phyloP scores from a whole-genome alignment of 2,888 invertebrate species.

The Lypha dubia region DNA sequence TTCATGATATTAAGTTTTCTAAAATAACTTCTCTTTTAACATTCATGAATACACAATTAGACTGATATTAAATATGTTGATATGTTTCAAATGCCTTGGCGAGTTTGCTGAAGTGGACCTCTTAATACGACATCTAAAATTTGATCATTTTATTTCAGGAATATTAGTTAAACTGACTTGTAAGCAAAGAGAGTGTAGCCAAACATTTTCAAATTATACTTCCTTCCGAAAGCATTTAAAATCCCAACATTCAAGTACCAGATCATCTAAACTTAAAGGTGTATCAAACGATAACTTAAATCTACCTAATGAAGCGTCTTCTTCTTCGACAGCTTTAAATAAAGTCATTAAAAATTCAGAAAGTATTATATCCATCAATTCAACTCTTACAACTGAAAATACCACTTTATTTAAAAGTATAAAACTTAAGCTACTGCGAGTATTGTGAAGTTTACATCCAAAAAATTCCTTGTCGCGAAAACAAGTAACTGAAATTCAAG shows the following conservation, averaged over 20 bases:
- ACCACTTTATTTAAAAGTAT: constrained; percentile 22
- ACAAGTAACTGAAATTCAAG: constrained; percentile 43
- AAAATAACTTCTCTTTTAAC: constrained; percentile 48
- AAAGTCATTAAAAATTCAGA: not conserved
- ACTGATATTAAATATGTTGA: constrained; percentile 37
- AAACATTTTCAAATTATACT: constrained; percentile 61
- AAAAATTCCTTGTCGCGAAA: constrained; percentile 48
- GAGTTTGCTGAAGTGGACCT: constrained; percentile 28
- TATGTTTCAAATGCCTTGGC: constrained; percentile 56
- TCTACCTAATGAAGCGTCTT: not conserved
- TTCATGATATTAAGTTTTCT: constrained; percentile 47
- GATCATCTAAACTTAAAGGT: not conserved
- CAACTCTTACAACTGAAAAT: not conserved
- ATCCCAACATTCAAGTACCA: constrained; percentile 24
- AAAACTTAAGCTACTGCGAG: not conserved
- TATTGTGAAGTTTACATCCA: not conserved
- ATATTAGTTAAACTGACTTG: constrained; percentile 52
- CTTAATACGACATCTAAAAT: constrained; percentile 37
- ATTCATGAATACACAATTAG: constrained; percentile 15
- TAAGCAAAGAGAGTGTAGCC: constrained; percentile 54
- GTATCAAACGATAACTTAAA: not conserved
- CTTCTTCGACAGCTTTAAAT: not conserved
- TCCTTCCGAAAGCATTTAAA: constrained; percentile 60
- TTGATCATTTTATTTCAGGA: constrained; percentile 51
- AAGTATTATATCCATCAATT: not conserved